Evolutionary conservation across 2,888 invertebrate species (phyloP).

Genomic region (Neoitamus cyanurus): DNA sequence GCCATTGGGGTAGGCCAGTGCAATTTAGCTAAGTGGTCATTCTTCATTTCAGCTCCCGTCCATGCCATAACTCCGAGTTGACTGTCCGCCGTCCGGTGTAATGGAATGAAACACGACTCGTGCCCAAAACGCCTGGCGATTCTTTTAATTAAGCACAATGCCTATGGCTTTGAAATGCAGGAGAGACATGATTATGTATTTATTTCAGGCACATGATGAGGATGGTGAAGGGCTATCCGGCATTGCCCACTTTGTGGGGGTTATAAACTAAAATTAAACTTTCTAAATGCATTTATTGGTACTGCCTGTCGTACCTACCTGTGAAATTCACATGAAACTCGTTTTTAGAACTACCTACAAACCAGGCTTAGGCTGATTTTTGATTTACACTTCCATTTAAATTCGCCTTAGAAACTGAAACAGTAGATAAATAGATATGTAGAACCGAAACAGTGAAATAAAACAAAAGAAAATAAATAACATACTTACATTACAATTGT

Average conservation of each 20-base stretch:
- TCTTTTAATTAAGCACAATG: background rate
- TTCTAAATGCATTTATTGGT: no score
- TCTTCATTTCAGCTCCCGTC: constrained; percentile 63
- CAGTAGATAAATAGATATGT: no score
- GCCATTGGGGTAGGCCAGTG: constrained; percentile 41
- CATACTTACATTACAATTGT: no score
- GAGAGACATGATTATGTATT: background rate
- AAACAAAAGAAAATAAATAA: no score
- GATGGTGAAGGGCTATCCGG: background rate
- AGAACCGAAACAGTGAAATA: no score
- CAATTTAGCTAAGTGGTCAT: constrained; percentile 68
- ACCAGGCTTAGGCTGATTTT: no score
- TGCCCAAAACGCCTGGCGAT: background rate
- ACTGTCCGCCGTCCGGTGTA: background rate
- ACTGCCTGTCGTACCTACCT: no score
- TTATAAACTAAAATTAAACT: background rate
- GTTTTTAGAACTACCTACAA: no score
- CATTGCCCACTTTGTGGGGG: background rate
- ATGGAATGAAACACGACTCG: background rate
- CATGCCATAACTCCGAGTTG: background rate
- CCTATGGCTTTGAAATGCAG: background rate
- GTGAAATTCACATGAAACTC: no score
- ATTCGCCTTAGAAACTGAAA: no score
- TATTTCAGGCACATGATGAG: background rate
- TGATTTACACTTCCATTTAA: no score